Conservation (phyloP, 2,797 vertebrate species). For the Hipposideros larvatus region DNA sequence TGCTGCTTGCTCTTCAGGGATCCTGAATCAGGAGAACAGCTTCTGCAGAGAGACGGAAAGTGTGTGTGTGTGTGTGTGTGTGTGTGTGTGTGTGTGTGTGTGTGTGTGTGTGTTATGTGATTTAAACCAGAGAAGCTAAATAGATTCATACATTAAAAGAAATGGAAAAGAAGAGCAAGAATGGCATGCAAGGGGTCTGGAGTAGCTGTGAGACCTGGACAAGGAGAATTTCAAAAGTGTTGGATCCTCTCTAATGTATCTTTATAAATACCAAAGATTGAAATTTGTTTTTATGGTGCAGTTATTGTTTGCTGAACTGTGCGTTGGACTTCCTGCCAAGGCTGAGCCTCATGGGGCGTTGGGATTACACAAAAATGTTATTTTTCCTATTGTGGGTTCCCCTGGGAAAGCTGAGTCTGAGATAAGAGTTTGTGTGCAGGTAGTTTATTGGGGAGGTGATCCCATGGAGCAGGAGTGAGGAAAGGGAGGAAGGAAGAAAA, state of each 20-base stretch:
- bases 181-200: background rate
- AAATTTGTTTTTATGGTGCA: background rate
- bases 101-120: background rate
- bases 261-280: conserved; percentile 4
- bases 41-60: background rate
- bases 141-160: background rate
- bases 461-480: background rate
- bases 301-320: background rate
- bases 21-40: background rate
- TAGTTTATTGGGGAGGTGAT: background rate
- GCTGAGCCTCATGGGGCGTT: background rate
- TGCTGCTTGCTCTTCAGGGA: background rate
- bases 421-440: background rate
- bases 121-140: conserved; percentile 40
- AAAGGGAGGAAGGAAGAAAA: background rate
- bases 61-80: background rate
- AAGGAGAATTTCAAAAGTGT: background rate
- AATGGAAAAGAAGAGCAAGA: background rate
- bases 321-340: background rate
- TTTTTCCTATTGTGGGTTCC: background rate
- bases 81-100: background rate
- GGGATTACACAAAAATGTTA: background rate
- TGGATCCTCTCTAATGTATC: background rate
- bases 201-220: background rate
- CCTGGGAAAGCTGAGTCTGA: background rate